Conservation (phyloP, 2,888 invertebrate genomes). For the Scrobipalpa atriplicella region DNA sequence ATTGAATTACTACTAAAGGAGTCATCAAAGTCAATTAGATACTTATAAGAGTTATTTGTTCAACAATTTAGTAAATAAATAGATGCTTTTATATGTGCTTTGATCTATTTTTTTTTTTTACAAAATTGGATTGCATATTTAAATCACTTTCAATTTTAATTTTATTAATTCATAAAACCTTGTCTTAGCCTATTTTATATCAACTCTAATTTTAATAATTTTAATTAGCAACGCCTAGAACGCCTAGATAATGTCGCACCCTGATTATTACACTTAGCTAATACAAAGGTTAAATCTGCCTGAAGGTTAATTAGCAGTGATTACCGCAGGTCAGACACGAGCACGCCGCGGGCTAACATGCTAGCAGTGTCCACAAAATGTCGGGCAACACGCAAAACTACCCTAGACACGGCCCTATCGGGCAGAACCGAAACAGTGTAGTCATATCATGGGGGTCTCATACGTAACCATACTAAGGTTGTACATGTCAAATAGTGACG, state of each 20-base stretch:
- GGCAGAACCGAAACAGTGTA: neutral
- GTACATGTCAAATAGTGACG: neutral
- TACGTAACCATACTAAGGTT: neutral
- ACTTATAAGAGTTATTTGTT: too few species aligned
- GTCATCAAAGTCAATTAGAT: too few species aligned
- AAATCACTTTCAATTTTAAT: too few species aligned
- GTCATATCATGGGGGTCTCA: neutral
- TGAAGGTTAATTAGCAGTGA: conserved; percentile 10
- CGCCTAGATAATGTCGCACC: neutral
- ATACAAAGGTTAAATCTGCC: neutral
- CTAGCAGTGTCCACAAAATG: neutral
- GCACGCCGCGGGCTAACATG: neutral
- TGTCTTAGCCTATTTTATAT: too few species aligned
- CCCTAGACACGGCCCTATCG: neutral
- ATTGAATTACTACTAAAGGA: too few species aligned
- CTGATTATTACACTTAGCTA: neutral
- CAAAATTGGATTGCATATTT: too few species aligned
- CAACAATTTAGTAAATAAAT: too few species aligned
- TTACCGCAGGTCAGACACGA: neutral
- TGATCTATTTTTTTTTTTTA: too few species aligned
- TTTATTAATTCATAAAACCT: too few species aligned
- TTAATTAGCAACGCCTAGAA: too few species aligned
- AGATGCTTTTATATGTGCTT: too few species aligned
- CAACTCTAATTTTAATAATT: too few species aligned
- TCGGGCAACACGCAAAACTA: neutral